Base-by-base conservation (phyloP, 2,797 vertebrate genomes). In the Syngnathus rostellatus region DNA sequence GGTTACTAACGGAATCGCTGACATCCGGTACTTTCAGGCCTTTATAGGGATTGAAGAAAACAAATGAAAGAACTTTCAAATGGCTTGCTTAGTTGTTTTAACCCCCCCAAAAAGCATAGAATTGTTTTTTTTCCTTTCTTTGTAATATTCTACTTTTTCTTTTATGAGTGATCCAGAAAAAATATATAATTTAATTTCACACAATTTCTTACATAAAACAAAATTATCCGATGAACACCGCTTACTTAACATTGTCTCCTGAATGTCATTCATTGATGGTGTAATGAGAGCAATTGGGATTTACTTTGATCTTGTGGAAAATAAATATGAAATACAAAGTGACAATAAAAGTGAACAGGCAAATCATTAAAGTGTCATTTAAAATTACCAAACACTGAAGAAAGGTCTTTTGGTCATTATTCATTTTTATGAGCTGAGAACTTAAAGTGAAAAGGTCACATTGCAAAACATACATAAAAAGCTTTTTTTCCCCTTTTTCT, bases 21-120 rank as follows among this genome's bases (percentile, higher is more conserved):
- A 59, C 38, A 40, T 61, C 40, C 40, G 50, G 46, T 48, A 78
- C 61, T 48, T 73, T 61, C 45, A 75, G 72, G 60, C 4, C 39
- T 45, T 65, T 68, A 72, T 72, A 72, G 68, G 55, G 41, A 69
- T 46, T 38, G 31, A 31, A 21, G 46, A 50, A 37, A 57, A 17
- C 55, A 31, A 57, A 57, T 38, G 14, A 57, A 31, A 57, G 11
- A 8, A 12, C 6, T 31, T 12, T 16, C 23, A 55, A 55, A 11
- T 14, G 10, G 0, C 1, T 1, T 21, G 12, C 21, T 21, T 53
- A 23, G 51, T 53, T 53, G 51, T 53, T 53, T 11, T 5, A 53
- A 53, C 51, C 51, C 5, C 5, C 2, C 12, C 23, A 53, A 53
- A 53, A 4, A 48, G 7, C 19, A 51, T 1, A 53, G 5, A 23